Evolutionary conservation across 1,140 invertebrate species (phyloP), one percentile per base, ranked within the genome.

Genomic region (Agrypnia vestita): DNA sequence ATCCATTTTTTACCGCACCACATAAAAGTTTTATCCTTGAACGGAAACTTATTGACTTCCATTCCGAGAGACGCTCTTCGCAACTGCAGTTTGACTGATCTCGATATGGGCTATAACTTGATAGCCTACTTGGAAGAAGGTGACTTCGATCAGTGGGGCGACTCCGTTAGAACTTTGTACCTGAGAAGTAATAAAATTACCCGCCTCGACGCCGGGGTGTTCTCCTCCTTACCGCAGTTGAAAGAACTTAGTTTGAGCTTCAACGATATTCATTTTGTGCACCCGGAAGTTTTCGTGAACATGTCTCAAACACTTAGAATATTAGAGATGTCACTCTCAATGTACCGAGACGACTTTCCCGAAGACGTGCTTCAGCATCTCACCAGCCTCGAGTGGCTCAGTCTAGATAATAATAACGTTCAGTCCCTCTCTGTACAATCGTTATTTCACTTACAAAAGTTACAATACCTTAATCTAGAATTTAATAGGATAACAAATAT

Each of bases 181-280:
- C 88, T 98, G 62, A 91, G 95, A 49, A 97, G 96, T 87, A 98
- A 98, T 86, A 92, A 94, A 82, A 92, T 98, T 59, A 93, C 93
- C 4, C 92, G 93, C 85, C 89, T 98, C 53, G 93, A 92, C 84
- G 89, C 92, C 55, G 91, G 94, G 69, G 92, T 94, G 73, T 97
- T 97, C 86, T 90, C 91, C 59, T 91, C 92, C 0, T 88, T 93
- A 51, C 91, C 91, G 56, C 92, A 93, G 81, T 89, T 97, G 69
- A 93, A 94, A 84, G 96, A 97, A 86, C 92, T 98, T 43, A 96
- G 95, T 86, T 88, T 98, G 53, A 96, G 95, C 79, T 97, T 97
- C 86, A 97, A 97, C 87, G 94, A 95, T 84, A 90, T 98, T 47
- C 92, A 92, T 76, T 93, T 95, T 78, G 90, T 96, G 44, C 94